Percentiles rank a stretch among this genome's conserved stretches.
Evolutionary conservation across 2,888 invertebrate species (phyloP).

Genomic region (Hanleya hanleyi): DNA sequence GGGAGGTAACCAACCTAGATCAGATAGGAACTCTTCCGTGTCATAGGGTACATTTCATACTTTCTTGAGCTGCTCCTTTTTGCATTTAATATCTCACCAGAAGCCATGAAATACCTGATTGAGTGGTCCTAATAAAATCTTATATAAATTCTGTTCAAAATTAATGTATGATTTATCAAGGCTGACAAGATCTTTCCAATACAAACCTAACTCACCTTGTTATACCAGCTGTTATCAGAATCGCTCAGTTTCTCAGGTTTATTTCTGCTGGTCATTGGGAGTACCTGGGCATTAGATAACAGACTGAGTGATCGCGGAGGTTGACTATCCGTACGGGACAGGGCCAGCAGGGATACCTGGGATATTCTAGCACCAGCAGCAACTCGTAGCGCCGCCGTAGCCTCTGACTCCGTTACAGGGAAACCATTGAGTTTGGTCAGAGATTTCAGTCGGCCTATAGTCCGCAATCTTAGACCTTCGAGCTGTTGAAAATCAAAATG

Average conservation of each 20-base stretch:
- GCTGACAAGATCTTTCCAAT: no score
- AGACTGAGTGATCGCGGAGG: conserved; percentile 65
- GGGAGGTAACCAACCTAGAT: no score
- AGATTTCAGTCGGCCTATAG: conserved; percentile 69
- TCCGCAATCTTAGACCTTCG: conserved; percentile 61
- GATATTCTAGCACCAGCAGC: conserved; percentile 70
- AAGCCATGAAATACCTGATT: no score
- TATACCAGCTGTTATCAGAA: conserved; percentile 64
- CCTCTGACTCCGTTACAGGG: conserved; percentile 64
- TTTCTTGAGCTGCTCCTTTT: no score
- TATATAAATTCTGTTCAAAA: no score
- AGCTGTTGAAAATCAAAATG: conserved; percentile 49
- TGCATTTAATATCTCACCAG: no score
- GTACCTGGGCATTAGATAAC: conserved; percentile 39
- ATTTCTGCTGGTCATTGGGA: conserved; percentile 50
- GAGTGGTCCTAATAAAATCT: no score
- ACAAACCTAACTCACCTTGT: conserved; percentile 51
- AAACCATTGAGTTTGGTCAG: conserved; percentile 63
- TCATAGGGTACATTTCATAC: no score
- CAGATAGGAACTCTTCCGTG: no score
- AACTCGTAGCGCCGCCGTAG: conserved; percentile 62
- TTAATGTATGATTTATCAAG: no score
- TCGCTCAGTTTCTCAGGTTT: conserved; percentile 64
- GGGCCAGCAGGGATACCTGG: conserved; percentile 64
- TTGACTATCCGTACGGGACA: conserved; percentile 59